phyloP scores from a whole-genome alignment of 2,888 invertebrate genomes.

The Choristoneura rosaceana region DNA sequence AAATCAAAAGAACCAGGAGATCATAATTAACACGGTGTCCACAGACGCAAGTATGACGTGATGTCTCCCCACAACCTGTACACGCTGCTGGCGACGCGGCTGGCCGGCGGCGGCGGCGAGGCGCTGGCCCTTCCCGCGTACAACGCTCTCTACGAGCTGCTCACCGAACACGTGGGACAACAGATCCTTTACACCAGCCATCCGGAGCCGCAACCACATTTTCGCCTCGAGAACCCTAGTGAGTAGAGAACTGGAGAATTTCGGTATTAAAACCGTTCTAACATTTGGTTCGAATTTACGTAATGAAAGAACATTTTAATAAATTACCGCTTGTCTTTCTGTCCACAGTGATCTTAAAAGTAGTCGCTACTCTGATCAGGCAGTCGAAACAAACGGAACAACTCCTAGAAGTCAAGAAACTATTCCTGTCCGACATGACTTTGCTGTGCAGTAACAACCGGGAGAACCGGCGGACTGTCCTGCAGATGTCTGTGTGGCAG shows the following conservation, averaged over 20 bases:
- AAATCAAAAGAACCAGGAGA: neutral
- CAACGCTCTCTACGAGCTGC: constrained; percentile 99
- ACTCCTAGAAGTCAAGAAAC: constrained; percentile 96
- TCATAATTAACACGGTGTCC: constrained; percentile 41
- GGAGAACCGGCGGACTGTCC: constrained; percentile 97
- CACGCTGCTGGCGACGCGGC: constrained; percentile 96
- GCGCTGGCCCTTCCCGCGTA: constrained; percentile 97
- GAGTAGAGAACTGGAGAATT: constrained; percentile 52
- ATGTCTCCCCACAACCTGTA: constrained; percentile 99
- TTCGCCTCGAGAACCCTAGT: constrained; percentile 98
- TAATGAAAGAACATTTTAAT: neutral
- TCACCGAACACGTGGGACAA: constrained; percentile 98
- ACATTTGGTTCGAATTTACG: no score
- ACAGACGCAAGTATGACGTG: constrained; percentile 98
- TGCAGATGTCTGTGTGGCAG: constrained; percentile 99
- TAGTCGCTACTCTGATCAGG: constrained; percentile 97
- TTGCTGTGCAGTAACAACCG: constrained; percentile 98
- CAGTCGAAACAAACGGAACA: constrained; percentile 98
- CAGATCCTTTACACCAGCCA: constrained; percentile 97
- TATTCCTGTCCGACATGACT: constrained; percentile 99
- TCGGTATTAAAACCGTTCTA: no score
- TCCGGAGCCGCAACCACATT: constrained; percentile 97
- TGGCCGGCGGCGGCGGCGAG: constrained; percentile 87
- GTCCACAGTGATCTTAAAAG: constrained; percentile 97
- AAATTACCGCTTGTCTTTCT: constrained; percentile 27